Evolutionary conservation across 2,888 invertebrate species (phyloP), one percentile per base, ranked within the genome.

Genomic region (Tetragnatha montana): DNA sequence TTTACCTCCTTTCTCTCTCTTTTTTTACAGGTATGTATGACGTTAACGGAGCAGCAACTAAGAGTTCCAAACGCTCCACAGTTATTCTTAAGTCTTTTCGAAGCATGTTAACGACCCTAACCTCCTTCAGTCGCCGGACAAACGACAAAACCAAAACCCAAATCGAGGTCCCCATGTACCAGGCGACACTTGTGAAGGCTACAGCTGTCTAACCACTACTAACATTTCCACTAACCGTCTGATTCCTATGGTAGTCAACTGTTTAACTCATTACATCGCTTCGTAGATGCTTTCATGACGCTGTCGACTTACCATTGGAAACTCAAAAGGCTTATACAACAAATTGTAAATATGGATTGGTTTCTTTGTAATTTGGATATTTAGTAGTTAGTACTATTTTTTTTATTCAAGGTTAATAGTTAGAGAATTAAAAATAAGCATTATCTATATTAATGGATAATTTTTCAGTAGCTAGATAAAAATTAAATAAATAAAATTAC

Each of bases 151-250:
- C 49, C 47, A 60, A 70, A 71, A 78, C 81, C 60, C 75, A 89
- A 89, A 47, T 85, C 22, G 69, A 89, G n/a, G 85, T 89, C 22
- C 89, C 89, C 7, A 85, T 50, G 50, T 89, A 85, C 69, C 89
- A 89, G 74, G 89, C 81, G n/a, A 49, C 81, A 78, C 60, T 89
- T 22, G 85, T 89, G 81, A 89, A 85, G 19, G 87, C 76, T 6
- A 78, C 76, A 14, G 71, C 79, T 19, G 87, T 88, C 50, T 87
- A 86, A 71, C 50, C 10, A 10, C 78, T 81, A 69, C 76, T 85
- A 86, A 86, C 86, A n/a, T 60, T 80, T 71, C 49, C 68, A 17
- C 17, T 73, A 68, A 60, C 60, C 21, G 22, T 22, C 21, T 35
- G 35, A 35, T 35, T 35, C 4, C 35, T 14, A 78, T 68, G 86